Conservation (phyloP, 2,888 invertebrate genomes). For the Amaurobius ferox region DNA sequence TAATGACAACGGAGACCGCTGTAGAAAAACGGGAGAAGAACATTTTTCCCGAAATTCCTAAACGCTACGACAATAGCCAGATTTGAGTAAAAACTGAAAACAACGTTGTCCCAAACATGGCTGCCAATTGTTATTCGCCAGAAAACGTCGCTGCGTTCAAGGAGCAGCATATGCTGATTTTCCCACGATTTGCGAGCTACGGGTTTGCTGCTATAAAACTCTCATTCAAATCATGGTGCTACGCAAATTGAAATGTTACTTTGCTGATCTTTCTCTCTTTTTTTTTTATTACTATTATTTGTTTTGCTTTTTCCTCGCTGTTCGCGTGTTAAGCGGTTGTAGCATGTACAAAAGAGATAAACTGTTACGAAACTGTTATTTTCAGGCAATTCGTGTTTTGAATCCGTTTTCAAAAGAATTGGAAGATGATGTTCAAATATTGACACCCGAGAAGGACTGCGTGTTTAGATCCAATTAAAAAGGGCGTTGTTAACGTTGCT, state of each 20-base stretch:
- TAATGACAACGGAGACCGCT: not conserved
- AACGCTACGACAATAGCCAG: not conserved
- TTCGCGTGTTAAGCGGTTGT: slow-evolving; percentile 58
- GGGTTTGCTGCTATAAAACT: not conserved
- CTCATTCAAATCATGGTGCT: slow-evolving; percentile 61
- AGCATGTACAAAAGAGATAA: slow-evolving; percentile 31
- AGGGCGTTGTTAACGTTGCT: not conserved
- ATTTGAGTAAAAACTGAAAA: not conserved
- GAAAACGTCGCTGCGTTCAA: not conserved
- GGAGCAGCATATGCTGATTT: not conserved
- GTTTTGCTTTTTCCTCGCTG: not conserved
- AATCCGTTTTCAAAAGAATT: not conserved
- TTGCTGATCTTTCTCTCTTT: slow-evolving; percentile 15
- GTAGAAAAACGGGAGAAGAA: too few species aligned
- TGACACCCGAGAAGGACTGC: not conserved
- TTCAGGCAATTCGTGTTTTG: slow-evolving; percentile 17
- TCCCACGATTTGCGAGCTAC: not conserved
- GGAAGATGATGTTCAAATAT: not conserved
- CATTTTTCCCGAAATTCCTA: not conserved
- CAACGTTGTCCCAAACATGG: not conserved
- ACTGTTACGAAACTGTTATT: slow-evolving; percentile 27
- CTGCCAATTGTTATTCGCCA: not conserved
- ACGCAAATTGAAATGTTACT: slow-evolving; percentile 70
- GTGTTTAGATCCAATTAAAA: not conserved
- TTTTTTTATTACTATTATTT: too few species aligned